Evolutionary conservation across 2,888 invertebrate species (phyloP).

Genomic region (Stramonita haemastoma): DNA sequence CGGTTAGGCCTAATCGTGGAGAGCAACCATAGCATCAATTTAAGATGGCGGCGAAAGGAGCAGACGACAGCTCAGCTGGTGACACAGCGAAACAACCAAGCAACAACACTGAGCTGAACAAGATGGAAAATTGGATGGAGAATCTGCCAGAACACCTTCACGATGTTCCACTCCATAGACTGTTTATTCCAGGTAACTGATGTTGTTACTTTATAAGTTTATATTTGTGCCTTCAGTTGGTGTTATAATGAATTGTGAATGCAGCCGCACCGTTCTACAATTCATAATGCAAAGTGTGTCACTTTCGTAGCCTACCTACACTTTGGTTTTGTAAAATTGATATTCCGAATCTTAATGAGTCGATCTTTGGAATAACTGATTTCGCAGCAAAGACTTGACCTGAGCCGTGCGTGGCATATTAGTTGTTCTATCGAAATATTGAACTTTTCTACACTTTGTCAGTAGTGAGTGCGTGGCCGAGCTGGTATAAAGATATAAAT

Average conservation of each 20-base stretch:
- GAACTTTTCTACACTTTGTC: too few relatives aligned
- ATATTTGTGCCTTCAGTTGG: too few relatives aligned
- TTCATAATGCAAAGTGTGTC: too few relatives aligned
- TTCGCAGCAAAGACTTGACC: too few relatives aligned
- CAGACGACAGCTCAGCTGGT: background rate
- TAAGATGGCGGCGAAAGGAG: background rate
- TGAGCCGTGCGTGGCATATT: too few relatives aligned
- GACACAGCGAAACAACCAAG: background rate
- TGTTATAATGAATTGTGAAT: background rate
- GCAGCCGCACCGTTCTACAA: background rate
- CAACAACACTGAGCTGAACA: background rate
- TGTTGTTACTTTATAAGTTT: background rate
- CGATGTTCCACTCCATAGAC: background rate
- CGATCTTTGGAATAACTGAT: too few relatives aligned
- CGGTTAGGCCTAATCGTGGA: background rate
- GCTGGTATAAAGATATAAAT: too few relatives aligned
- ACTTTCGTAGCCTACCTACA: too few relatives aligned
- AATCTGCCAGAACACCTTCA: conserved; percentile 26
- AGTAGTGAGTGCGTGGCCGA: too few relatives aligned
- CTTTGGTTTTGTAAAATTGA: too few relatives aligned
- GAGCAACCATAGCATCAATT: background rate
- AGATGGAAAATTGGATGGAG: conserved; percentile 24
- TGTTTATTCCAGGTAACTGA: conserved; percentile 23
- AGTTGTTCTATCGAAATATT: too few relatives aligned
- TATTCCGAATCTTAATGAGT: too few relatives aligned